phyloP scores from a whole-genome alignment of 2,113 vertebrate genomes.

The Potamarius usumacintae region DNA sequence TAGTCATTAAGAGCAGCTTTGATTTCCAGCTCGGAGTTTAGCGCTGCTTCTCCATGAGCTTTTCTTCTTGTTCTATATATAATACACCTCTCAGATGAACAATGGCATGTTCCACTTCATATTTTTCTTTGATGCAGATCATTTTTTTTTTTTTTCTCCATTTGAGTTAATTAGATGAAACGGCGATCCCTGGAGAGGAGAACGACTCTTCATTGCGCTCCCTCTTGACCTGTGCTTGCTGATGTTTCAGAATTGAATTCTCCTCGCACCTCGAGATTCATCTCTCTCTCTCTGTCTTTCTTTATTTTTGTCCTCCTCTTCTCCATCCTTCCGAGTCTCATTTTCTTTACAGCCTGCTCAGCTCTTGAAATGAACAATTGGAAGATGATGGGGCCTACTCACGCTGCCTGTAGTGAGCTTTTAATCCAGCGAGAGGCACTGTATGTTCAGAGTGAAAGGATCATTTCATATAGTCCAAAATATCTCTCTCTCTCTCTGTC shows the following conservation, averaged over 20 bases:
- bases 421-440: conserved; percentile 41
- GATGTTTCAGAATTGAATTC: conserved; percentile 47
- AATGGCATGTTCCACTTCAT: conserved; percentile 36
- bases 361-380: neutral
- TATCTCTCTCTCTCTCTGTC: no score
- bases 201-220: conserved; percentile 35
- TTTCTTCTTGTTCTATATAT: conserved; percentile 32
- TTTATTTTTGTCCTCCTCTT: neutral
- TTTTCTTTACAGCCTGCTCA: neutral
- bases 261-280: neutral
- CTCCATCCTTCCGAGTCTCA: neutral
- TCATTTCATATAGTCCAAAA: neutral
- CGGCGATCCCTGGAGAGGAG: conserved; percentile 36
- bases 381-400: neutral
- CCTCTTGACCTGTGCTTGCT: conserved; percentile 54
- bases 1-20: conserved; percentile 51
- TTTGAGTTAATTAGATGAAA: conserved; percentile 56
- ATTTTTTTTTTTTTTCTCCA: neutral
- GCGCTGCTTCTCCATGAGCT: neutral
- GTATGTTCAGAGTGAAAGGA: conserved; percentile 27
- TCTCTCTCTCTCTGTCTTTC: neutral
- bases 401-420: conserved; percentile 1
- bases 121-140: conserved; percentile 47
- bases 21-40: conserved; percentile 48
- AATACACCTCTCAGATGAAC: conserved; percentile 38